A percentile compares a stretch with the other conserved stretches of the same genome.
These are phyloP conservation scores for Monomorium pharaonis DNA, from an alignment of 1,140 invertebrate genomes.

Conservation along the genomic window DNA sequence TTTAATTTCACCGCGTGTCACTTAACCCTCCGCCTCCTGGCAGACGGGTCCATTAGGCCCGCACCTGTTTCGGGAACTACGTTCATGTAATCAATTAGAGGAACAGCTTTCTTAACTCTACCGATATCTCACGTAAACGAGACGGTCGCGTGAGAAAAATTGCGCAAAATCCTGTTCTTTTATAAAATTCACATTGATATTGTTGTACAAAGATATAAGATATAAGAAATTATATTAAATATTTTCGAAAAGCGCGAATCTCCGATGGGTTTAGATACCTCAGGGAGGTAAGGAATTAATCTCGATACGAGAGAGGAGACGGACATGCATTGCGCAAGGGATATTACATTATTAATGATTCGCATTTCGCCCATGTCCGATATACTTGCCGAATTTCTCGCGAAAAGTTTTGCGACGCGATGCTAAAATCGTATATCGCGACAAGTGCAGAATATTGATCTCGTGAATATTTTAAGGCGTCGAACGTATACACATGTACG, in stretches of 20 bases:
- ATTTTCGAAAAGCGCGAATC: neutral
- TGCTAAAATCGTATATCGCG: slow-evolving; percentile 64
- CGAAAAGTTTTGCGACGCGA: neutral
- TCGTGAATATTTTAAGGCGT: slow-evolving; percentile 69
- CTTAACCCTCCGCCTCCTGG: slow-evolving; percentile 48
- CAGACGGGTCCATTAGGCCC: slow-evolving; percentile 44
- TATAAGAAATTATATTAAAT: neutral
- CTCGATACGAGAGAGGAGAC: neutral
- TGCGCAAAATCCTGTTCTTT: neutral
- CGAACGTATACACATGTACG: slow-evolving; percentile 16
- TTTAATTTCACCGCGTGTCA: slow-evolving; percentile 69
- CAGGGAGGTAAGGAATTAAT: neutral
- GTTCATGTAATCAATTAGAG: slow-evolving; percentile 20
- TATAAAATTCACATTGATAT: neutral
- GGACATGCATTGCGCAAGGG: neutral
- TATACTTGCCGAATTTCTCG: slow-evolving; percentile 25
- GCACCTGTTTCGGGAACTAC: slow-evolving; percentile 30
- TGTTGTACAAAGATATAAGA: neutral
- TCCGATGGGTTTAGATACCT: no score
- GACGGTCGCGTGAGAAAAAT: neutral
- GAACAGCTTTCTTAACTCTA: neutral
- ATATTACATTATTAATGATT: neutral
- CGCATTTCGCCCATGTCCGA: neutral
- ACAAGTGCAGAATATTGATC: slow-evolving; percentile 70
- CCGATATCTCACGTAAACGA: neutral